A percentile compares a stretch with the other conserved stretches of the same genome.
Conservation (phyloP, 2,113 vertebrate species). For the Campylomormyrus tamandua region DNA sequence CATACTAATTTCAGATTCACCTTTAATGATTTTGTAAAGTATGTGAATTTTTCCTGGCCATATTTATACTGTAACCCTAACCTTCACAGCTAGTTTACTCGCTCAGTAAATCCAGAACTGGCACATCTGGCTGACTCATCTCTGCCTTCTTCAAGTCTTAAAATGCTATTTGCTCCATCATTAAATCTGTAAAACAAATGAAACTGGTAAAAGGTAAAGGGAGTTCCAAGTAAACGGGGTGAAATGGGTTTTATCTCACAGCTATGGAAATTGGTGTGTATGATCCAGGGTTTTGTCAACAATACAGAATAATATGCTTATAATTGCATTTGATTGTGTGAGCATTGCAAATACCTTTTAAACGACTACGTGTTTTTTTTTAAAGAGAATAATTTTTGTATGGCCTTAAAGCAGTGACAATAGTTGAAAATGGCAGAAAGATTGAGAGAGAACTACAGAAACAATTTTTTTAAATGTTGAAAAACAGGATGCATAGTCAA, state of each 20-base stretch:
- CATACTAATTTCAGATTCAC: too few relatives aligned
- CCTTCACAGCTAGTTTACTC: background rate
- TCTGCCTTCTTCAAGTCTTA: background rate
- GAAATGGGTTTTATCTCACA: background rate
- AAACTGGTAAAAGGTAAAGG: background rate
- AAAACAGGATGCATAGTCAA: background rate
- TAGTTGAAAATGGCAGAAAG: too few relatives aligned
- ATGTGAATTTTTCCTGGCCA: background rate
- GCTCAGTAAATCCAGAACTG: background rate
- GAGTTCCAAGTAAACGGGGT: background rate
- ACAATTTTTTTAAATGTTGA: too few relatives aligned
- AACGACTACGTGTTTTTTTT: background rate
- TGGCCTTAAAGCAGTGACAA: background rate
- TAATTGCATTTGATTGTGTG: background rate
- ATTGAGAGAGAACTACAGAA: too few relatives aligned
- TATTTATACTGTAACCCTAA: background rate
- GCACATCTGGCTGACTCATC: background rate
- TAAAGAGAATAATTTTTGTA: background rate
- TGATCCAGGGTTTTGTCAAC: background rate
- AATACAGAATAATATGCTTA: background rate
- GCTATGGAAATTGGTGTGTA: background rate
- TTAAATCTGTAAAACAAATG: background rate
- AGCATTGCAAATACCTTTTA: background rate
- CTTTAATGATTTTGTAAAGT: background rate
- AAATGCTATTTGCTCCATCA: background rate